Base-by-base conservation (phyloP, 2,888 invertebrate genomes). In the Bembecia ichneumoniformis region DNA sequence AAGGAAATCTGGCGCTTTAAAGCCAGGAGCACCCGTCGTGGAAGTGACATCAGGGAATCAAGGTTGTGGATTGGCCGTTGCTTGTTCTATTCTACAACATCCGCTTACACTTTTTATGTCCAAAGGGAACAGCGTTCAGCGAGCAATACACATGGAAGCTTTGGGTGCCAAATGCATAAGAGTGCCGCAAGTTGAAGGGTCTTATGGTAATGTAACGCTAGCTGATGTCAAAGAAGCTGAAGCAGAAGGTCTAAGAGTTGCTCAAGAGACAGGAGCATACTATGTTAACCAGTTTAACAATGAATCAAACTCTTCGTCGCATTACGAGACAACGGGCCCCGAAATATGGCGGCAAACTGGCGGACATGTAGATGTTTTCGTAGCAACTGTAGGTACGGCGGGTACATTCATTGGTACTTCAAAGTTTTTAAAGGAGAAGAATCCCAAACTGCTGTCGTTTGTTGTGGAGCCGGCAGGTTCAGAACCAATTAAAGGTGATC, bases 321-420 rank as follows among this genome's bases (percentile, higher is more conserved):
- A 87, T 61, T 87, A 86, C 55, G 51, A 62, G n/a, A 71, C 75
- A 1, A 87, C 87, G 1, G 86, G 87, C 0, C 87, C 86, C 1
- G 86, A 87, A 57, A 86, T 87, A 54, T 87, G 86, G 86, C 71
- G 62, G 47, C 86, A 87, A 53, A 82, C 84, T 3, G 86, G 86
- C 10, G 75, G 82, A 15, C 80, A 58, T 2, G 73, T 87, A 1
- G 83, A 87, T 47, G 86, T 72, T 1, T 86, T 84, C 49, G 65
- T 86, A 9, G 81, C 81, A 0, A 73, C 82, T 2, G 79, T 86
- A 1, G 86, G 86, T 1, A 87, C 86, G 0, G 79, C 79, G 0
- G 86, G 86, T 0, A 83, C 84, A 0, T 86, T 86, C 49, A 66
- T 69, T 3, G 86, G 86, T 1, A 78, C 79, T 0, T 54, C 84